phyloP scores from a whole-genome alignment of 2,797 vertebrate genomes.

The Paratrypauchen microcephalus region DNA sequence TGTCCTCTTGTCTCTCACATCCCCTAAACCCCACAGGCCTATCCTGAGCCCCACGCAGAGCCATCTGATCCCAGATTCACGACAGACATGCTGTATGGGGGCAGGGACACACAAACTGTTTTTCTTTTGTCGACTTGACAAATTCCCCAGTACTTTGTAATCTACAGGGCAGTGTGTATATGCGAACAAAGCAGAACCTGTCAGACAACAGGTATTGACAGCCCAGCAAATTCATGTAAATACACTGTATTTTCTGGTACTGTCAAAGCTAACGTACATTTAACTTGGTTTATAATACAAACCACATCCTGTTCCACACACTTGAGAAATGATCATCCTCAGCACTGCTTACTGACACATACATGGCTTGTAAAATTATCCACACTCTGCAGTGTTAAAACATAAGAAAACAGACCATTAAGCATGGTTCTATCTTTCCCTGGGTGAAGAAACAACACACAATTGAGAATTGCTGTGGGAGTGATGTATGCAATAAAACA shows the following conservation, averaged over 20 bases:
- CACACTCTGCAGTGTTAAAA: neutral
- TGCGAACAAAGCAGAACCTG: constrained; percentile 50
- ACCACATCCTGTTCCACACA: constrained; percentile 66
- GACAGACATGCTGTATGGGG: constrained; percentile 33
- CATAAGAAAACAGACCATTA: neutral
- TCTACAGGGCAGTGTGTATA: constrained; percentile 16
- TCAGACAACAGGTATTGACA: constrained; percentile 43
- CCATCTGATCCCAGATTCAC: constrained; percentile 48
- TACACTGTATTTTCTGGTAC: constrained; percentile 31
- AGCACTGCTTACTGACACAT: constrained; percentile 12
- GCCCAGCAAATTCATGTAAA: constrained; percentile 31
- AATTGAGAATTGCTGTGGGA: neutral
- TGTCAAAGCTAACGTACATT: constrained; percentile 15
- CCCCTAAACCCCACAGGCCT: constrained; percentile 46
- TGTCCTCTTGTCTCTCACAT: constrained; percentile 39
- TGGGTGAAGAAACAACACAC: neutral
- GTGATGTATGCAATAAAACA: neutral
- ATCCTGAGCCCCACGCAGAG: constrained; percentile 45
- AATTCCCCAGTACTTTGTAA: constrained; percentile 53
- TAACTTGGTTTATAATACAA: constrained; percentile 34
- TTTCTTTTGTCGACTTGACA: constrained; percentile 47
- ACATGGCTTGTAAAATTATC: neutral
- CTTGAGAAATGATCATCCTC: constrained; percentile 22
- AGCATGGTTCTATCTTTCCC: too few relatives aligned
- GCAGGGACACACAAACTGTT: constrained; percentile 36